Percentiles rank a stretch among this genome's conserved stretches.
Evolutionary conservation across 2,888 invertebrate species (phyloP).

Genomic region (Pediacus dermestoides): DNA sequence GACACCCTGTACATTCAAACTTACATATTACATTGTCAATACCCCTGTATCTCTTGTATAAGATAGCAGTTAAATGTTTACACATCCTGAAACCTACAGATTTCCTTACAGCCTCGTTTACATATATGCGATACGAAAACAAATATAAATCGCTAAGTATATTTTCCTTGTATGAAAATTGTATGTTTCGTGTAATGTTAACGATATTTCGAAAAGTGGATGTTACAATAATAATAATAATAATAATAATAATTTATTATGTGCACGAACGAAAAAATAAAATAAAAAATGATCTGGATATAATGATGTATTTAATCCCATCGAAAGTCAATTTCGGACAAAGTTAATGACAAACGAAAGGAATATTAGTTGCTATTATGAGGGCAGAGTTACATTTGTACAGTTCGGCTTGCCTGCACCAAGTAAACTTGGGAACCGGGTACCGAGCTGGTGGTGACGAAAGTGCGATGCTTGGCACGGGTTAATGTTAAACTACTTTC

Average conservation of each 20-base stretch:
- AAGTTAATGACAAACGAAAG: background rate
- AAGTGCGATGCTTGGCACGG: constrained; percentile 97
- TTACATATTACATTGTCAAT: constrained; percentile 44
- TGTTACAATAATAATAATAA: constrained; percentile 19
- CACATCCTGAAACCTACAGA: constrained; percentile 39
- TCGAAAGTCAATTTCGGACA: background rate
- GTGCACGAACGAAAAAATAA: constrained; percentile 44
- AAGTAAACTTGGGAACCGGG: constrained; percentile 90
- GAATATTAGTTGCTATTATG: constrained; percentile 26
- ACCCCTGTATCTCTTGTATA: constrained; percentile 32
- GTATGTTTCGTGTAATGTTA: constrained; percentile 37
- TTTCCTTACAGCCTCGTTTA: constrained; percentile 28
- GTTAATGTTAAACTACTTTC: constrained; percentile 93
- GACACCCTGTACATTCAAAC: constrained; percentile 50
- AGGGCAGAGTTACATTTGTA: constrained; percentile 42
- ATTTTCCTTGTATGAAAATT: constrained; percentile 35
- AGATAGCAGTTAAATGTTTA: constrained; percentile 24
- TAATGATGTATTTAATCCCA: background rate
- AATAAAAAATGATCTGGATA: constrained; percentile 32
- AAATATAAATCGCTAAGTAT: constrained; percentile 36
- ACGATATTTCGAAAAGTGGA: constrained; percentile 41
- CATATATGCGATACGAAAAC: constrained; percentile 30
- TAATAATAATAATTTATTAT: constrained; percentile 31
- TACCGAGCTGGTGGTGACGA: constrained; percentile 90
- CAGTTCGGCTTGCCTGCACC: constrained; percentile 74